A percentile compares a stretch with the other conserved stretches of the same genome.
These are phyloP conservation scores for Gryon sp. DNA, from an alignment of 1,140 invertebrate genomes.

Conservation along the genomic window DNA sequence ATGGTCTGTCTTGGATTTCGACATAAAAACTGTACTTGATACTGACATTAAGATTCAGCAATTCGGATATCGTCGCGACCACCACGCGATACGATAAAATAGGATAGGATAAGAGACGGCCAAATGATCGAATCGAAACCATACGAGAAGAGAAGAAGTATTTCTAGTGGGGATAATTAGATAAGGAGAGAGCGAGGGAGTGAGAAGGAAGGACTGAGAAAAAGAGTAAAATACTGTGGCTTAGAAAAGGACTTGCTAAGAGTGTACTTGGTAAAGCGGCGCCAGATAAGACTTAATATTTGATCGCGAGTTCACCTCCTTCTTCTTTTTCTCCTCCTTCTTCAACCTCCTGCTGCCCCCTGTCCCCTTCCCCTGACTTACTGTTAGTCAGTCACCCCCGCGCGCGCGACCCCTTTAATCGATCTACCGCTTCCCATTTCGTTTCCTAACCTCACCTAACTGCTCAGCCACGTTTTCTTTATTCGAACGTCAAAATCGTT, in stretches of 20 bases:
- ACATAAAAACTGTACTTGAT: constrained; percentile 12
- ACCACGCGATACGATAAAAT: constrained; percentile 31
- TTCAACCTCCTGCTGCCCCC: too few species aligned
- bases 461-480: constrained; percentile 43
- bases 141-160: constrained; percentile 44
- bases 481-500: constrained; percentile 70
- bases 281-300: constrained; percentile 79
- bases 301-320: constrained; percentile 75
- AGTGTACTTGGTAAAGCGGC: constrained; percentile 74
- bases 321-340: too few species aligned
- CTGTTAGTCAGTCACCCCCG: constrained; percentile 65
- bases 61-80: constrained; percentile 23
- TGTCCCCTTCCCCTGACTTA: constrained; percentile 70
- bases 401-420: constrained; percentile 59
- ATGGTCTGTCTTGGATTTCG: too few species aligned
- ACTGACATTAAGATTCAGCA: constrained; percentile 12
- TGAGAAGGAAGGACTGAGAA: constrained; percentile 59
- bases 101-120: constrained; percentile 37
- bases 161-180: constrained; percentile 72
- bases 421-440: constrained; percentile 64
- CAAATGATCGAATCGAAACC: constrained; percentile 57
- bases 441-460: constrained; percentile 64
- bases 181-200: constrained; percentile 67
- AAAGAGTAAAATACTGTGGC: constrained; percentile 17
- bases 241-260: constrained; percentile 40